Evolutionary conservation across 2,797 vertebrate genomes (phyloP), one percentile per base, ranked within the genome.

Genomic region (Sebastolobus altivelis): DNA sequence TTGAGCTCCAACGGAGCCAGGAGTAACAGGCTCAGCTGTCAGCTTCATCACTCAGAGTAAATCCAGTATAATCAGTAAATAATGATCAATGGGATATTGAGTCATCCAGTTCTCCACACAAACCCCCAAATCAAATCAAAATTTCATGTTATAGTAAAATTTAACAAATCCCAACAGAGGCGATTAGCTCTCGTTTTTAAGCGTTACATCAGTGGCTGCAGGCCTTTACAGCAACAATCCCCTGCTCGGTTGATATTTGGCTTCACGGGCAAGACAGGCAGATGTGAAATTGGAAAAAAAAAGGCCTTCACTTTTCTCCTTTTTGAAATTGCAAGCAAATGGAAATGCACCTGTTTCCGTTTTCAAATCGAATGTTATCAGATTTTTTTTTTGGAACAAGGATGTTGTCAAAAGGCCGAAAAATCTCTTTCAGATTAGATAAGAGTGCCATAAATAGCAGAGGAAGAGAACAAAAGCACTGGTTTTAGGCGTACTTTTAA

Each of bases 31-130:
- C 60, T 65, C 46, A 37, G 58, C 35, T 59, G 74, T 70, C 29
- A 75, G 58, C 40, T 37, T 78, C 33, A 69, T 68, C 62, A 22
- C 13, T 62, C 49, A 60, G 61, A 72, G 38, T 66, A 55, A 77
- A 77, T 74, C 62, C 1, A 27, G 3, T 27, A 52, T 46, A 63
- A 73, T 40, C 58, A 40, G 65, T 67, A 75, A 78, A 81, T 71
- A 75, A 70, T 61, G 33, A 84, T 80, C 60, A 77, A 33, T 70
- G 16, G 29, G n/a, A 63, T 25, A 69, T 13, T 61, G 31, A 79
- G 13, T 27, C 40, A 33, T 75, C 25, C 31, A n/a, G 72, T 63
- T 60, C 12, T 60, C 35, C 5, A 33, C 55, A 63, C 31, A 67
- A 62, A 74, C 56, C n/a, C 27, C 12, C 33, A 70, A 60, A 60